Conservation (phyloP, 2,113 vertebrate genomes). For the Spermophilus dauricus region DNA sequence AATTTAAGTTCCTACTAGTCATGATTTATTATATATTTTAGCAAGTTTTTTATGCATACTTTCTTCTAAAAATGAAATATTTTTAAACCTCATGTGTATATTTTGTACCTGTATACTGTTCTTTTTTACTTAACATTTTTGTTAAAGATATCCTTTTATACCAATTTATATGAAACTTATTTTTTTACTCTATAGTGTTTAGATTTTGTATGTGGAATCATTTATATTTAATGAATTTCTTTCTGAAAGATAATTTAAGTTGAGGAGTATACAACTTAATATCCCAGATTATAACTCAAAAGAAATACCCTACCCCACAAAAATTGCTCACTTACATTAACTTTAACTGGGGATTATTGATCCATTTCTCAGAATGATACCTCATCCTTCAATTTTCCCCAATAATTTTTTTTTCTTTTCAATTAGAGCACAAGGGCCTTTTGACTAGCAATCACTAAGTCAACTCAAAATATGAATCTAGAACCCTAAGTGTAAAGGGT, state of each 20-base stretch:
- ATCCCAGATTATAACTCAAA: neutral
- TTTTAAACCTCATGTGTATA: neutral
- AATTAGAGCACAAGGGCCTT: neutral
- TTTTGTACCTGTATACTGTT: neutral
- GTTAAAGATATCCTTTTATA: neutral
- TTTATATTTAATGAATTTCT: neutral
- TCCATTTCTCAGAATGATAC: neutral
- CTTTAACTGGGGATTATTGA: neutral
- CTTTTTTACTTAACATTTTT: slow-evolving; percentile 16
- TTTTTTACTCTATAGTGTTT: slow-evolving; percentile 33
- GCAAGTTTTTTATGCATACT: neutral
- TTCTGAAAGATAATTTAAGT: neutral
- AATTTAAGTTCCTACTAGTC: slow-evolving; percentile 7
- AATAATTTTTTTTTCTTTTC: neutral
- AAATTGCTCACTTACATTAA: neutral
- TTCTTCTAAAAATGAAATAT: slow-evolving; percentile 52
- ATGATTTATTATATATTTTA: slow-evolving; percentile 23
- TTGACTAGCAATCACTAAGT: slow-evolving; percentile 27
- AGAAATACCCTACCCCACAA: neutral
- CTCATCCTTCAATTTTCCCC: neutral
- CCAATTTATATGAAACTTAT: neutral
- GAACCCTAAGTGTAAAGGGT: neutral
- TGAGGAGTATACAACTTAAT: neutral
- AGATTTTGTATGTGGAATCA: neutral
- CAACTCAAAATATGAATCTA: slow-evolving; percentile 10